A percentile compares a stretch with the other conserved stretches of the same genome.
Conservation (phyloP, 2,113 vertebrate genomes). For the Melanerpes aurifrons region DNA sequence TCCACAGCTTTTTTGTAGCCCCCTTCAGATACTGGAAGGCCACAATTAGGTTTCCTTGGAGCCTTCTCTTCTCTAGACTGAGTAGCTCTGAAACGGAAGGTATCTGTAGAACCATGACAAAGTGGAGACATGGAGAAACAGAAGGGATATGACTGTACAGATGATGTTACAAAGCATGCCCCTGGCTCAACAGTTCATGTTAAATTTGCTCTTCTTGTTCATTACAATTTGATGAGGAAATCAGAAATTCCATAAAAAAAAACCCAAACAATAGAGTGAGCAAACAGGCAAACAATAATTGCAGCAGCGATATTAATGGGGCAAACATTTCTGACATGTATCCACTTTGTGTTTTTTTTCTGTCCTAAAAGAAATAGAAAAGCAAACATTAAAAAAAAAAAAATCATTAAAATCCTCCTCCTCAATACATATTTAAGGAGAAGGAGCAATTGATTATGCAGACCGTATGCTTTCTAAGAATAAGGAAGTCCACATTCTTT, state of each 20-base stretch:
- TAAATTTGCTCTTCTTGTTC: not conserved
- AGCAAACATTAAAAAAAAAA: not conserved
- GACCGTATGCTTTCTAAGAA: not conserved
- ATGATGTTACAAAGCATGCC: not conserved
- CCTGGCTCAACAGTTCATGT: not conserved
- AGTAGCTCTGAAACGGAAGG: not conserved
- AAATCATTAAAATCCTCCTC: not conserved
- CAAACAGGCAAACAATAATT: not conserved
- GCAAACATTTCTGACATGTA: not conserved
- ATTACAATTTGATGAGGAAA: not conserved
- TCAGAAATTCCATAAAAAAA: not conserved
- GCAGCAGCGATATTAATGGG: not conserved
- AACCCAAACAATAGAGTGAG: not conserved
- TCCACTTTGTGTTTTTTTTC: not conserved
- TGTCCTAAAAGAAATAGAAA: not conserved
- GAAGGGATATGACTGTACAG: not conserved
- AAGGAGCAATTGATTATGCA: not conserved
- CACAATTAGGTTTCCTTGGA: too few species aligned
- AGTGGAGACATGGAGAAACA: not conserved
- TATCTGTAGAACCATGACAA: not conserved
- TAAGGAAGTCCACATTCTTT: not conserved
- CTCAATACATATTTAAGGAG: not conserved
- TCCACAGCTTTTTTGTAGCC: too few species aligned
- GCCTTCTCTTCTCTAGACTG: too few species aligned
- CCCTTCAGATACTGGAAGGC: too few species aligned